Base-by-base conservation (phyloP, 1,140 invertebrate genomes). In the Listronotus bonariensis region DNA sequence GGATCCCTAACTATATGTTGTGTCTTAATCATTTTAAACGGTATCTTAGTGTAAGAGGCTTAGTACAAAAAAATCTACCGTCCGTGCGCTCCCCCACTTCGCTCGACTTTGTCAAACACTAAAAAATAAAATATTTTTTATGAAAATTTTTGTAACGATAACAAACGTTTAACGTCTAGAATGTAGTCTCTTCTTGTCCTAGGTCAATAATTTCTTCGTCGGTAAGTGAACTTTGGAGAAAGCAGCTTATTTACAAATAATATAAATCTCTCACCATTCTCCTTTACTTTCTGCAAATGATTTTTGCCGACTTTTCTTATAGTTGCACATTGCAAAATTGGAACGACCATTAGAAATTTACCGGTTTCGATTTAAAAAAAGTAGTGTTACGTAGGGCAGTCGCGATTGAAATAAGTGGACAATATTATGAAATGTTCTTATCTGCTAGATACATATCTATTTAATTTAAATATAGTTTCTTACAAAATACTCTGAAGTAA, bases 131-230 rank as follows among this genome's bases (percentile, higher is more conserved):
- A n/a, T n/a, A n/a, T n/a, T n/a, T n/a, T n/a, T n/a, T n/a, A n/a
- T n/a, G n/a, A n/a, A n/a, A n/a, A n/a, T n/a, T n/a, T n/a, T 26
- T 26, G 5, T 26, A 5, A 36, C 34, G 8, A 12, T 10, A 36
- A 36, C 11, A 36, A 36, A 9, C 11, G 11, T 36, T 36, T 10
- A 36, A 8, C 11, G 34, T 36, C 34, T 36, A 36, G 11, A 36
- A 36, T 36, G 34, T 36, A 36, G 34, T 36, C 8, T 36, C n/a
- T 12, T 12, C 11, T 56, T 56, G 54, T 40, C 38, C 14, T 56
- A 56, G 54, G 55, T 58, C 55, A 58, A 58, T 31, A 58, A 58
- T 58, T 58, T 58, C 55, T 58, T 58, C 43, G 18, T 34, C 55
- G 55, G 55, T 48, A 42, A 58, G 4, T 58, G 55, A 58, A 58